A percentile compares a stretch with the other conserved stretches of the same genome.
Evolutionary conservation across 2,797 vertebrate species (phyloP).

Genomic region (Mastacembelus armatus): DNA sequence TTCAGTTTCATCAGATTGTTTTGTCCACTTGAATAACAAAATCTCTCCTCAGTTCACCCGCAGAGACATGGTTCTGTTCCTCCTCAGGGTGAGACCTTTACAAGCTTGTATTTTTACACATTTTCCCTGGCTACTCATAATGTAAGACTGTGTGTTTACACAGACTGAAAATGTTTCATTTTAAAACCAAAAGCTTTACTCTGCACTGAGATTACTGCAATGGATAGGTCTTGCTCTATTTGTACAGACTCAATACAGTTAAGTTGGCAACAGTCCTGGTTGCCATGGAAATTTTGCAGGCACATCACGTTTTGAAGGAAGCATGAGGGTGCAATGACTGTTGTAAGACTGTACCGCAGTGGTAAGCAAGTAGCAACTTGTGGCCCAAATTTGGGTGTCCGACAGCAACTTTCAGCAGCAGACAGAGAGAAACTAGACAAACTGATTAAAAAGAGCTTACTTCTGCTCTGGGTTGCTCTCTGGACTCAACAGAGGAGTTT

Average conservation of each 20-base stretch:
- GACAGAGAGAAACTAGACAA: too few species aligned
- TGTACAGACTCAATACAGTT: constrained; percentile 31
- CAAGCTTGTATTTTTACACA: constrained; percentile 13
- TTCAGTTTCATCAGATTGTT: constrained; percentile 63
- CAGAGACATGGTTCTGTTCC: constrained; percentile 26
- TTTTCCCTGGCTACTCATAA: constrained; percentile 1
- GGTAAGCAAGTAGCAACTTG: background rate
- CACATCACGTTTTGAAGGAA: constrained; percentile 27
- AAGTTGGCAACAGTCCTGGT: constrained; percentile 38
- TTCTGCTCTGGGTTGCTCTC: too few species aligned
- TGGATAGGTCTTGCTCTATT: constrained; percentile 32
- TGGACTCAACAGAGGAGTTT: too few species aligned
- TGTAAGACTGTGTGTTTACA: constrained; percentile 4
- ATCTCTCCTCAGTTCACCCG: constrained; percentile 16
- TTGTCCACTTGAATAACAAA: constrained; percentile 54
- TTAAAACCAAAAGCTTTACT: constrained; percentile 18
- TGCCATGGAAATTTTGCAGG: constrained; percentile 41
- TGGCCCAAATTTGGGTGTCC: background rate
- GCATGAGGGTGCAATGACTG: constrained; percentile 14
- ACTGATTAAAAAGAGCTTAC: too few species aligned
- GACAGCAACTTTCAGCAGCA: too few species aligned
- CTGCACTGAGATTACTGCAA: constrained; percentile 23
- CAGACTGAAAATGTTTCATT: constrained; percentile 20
- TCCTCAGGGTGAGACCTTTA: background rate
- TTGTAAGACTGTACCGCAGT: background rate